Percentiles rank a stretch among this genome's conserved stretches.
Evolutionary conservation across 2,888 invertebrate species (phyloP).

Genomic region (Lepidochitona cinerea): DNA sequence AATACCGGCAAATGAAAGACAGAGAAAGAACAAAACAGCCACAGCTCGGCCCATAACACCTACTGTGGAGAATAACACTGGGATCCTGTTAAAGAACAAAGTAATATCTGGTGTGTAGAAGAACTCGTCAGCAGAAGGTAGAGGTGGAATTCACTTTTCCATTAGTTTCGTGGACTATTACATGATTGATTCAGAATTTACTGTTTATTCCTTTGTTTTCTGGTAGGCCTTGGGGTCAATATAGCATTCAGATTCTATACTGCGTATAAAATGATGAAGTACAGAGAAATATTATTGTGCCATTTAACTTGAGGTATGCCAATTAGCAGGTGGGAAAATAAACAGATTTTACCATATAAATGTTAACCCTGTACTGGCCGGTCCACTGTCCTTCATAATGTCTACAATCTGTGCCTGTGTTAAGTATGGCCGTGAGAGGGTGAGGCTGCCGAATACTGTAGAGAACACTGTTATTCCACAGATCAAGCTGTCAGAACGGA

Average conservation of each 20-base stretch:
- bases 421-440: constrained; percentile 27
- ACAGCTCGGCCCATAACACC: constrained; percentile 56
- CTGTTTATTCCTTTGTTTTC: too few species aligned
- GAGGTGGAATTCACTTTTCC: too few species aligned
- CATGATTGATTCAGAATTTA: too few species aligned
- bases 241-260: too few species aligned
- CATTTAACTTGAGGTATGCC: background rate
- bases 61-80: constrained; percentile 54
- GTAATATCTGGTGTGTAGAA: too few species aligned
- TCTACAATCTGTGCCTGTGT: constrained; percentile 44
- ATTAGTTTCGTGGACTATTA: too few species aligned
- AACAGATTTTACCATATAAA: constrained; percentile 58
- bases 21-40: constrained; percentile 55
- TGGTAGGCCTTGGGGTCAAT: too few species aligned
- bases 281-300: background rate
- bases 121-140: too few species aligned
- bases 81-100: constrained; percentile 52
- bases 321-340: background rate
- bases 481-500: constrained; percentile 45
- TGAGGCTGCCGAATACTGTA: constrained; percentile 57
- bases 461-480: constrained; percentile 61
- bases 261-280: too few species aligned
- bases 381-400: constrained; percentile 59
- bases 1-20: constrained; percentile 58
- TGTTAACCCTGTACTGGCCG: constrained; percentile 63